These are phyloP conservation scores for Taenaris catops DNA, from an alignment of 2,888 invertebrate genomes.

Conservation along the genomic window DNA sequence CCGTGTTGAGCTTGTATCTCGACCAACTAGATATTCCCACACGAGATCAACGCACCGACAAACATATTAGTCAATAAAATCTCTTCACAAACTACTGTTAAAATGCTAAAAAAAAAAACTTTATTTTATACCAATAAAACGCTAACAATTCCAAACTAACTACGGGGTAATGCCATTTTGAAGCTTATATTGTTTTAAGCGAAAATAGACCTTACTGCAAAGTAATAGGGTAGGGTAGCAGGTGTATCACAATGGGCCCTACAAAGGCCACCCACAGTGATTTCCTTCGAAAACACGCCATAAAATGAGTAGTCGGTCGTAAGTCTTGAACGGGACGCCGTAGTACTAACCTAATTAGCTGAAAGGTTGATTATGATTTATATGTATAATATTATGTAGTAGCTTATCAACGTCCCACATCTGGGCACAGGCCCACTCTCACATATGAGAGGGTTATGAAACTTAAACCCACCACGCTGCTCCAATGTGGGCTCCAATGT, in stretches of 20 bases:
- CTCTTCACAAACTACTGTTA: slow-evolving; percentile 29
- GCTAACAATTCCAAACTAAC: slow-evolving; percentile 36
- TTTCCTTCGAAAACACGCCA: slow-evolving; percentile 46
- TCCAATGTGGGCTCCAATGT: too few relatives aligned
- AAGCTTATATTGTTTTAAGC: background rate
- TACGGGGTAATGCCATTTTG: slow-evolving; percentile 26
- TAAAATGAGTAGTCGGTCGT: slow-evolving; percentile 37
- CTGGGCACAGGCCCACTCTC: too few relatives aligned
- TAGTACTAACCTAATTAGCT: slow-evolving; percentile 18
- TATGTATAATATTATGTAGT: too few relatives aligned
- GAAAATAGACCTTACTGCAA: slow-evolving; percentile 23
- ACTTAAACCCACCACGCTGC: too few relatives aligned
- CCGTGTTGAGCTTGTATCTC: slow-evolving; percentile 14
- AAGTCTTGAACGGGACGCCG: slow-evolving; percentile 12
- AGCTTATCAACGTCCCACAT: too few relatives aligned
- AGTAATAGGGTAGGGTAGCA: slow-evolving; percentile 20
- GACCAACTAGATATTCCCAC: slow-evolving; percentile 21
- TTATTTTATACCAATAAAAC: slow-evolving; percentile 46
- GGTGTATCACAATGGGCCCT: slow-evolving; percentile 21
- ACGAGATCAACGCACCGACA: slow-evolving; percentile 15
- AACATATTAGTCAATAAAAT: slow-evolving; percentile 27
- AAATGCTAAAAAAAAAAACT: too few relatives aligned
- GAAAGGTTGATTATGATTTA: slow-evolving; percentile 6
- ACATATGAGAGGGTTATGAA: too few relatives aligned
- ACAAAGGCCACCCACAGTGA: slow-evolving; percentile 51